A percentile compares a stretch with the other conserved stretches of the same genome.
phyloP scores from a whole-genome alignment of 2,113 vertebrate species.

The Phaethornis superciliosus region DNA sequence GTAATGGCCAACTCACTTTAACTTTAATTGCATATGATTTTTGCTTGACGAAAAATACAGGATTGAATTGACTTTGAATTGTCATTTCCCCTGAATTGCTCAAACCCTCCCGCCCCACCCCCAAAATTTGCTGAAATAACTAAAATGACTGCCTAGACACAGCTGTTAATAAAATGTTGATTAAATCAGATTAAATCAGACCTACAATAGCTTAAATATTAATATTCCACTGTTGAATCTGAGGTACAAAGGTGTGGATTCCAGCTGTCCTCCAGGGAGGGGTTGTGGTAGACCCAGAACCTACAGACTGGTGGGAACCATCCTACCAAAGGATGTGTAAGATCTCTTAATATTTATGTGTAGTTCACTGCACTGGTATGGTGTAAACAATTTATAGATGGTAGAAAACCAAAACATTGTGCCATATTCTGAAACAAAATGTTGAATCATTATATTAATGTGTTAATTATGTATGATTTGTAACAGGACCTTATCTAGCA shows the following conservation, averaged over 20 bases:
- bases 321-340: fast-evolving
- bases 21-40: background rate
- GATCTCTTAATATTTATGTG: background rate
- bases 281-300: background rate
- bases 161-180: slow-evolving; percentile 51
- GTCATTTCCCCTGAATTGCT: slow-evolving; percentile 17
- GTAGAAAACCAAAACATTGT: fast-evolving
- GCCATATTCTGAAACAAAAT: background rate
- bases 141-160: slow-evolving; percentile 19
- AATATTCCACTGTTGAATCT: slow-evolving; percentile 9
- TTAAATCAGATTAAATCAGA: slow-evolving; percentile 36
- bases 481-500: background rate
- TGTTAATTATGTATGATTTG: background rate
- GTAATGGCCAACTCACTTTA: background rate
- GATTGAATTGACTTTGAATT: slow-evolving; percentile 9
- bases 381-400: background rate
- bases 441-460: background rate
- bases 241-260: background rate
- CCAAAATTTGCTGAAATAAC: background rate
- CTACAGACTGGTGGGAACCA: background rate
- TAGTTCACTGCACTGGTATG: background rate
- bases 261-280: background rate
- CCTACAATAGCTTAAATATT: slow-evolving; percentile 36
- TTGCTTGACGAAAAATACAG: background rate
- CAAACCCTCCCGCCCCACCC: background rate